These are phyloP conservation scores for Anoplophora glabripennis DNA, from an alignment of 1,140 invertebrate species.

Conservation along the genomic window DNA sequence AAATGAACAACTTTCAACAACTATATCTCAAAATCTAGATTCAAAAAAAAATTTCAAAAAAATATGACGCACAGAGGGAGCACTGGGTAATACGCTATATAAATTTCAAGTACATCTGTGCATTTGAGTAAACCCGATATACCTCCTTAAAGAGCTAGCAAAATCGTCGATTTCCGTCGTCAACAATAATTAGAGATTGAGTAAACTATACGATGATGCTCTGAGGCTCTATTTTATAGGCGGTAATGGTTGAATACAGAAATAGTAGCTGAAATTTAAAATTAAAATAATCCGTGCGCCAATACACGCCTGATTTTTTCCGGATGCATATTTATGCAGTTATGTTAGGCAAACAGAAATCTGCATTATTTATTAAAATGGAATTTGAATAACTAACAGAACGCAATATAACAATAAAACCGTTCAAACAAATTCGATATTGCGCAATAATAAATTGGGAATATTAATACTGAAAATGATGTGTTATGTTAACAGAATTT, in stretches of 20 bases:
- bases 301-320: not conserved
- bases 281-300: not conserved
- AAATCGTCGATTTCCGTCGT: too few relatives aligned
- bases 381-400: not conserved
- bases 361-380: not conserved
- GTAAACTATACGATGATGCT: too few relatives aligned
- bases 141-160: too few relatives aligned
- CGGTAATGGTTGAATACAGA: not conserved
- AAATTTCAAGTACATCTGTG: too few relatives aligned
- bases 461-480: constrained; percentile 1
- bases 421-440: not conserved
- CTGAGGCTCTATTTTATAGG: too few relatives aligned
- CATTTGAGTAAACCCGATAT: too few relatives aligned
- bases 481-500: not conserved
- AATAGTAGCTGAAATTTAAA: not conserved
- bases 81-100: too few relatives aligned
- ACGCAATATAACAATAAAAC: not conserved
- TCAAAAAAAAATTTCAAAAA: too few relatives aligned
- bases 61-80: too few relatives aligned
- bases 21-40: too few relatives aligned
- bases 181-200: too few relatives aligned
- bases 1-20: too few relatives aligned
- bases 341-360: not conserved
- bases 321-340: not conserved
- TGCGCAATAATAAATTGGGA: not conserved